Percentiles rank a stretch among this genome's conserved stretches.
Evolutionary conservation across 2,797 vertebrate species (phyloP).

Genomic region (Phoxinus dragarum): DNA sequence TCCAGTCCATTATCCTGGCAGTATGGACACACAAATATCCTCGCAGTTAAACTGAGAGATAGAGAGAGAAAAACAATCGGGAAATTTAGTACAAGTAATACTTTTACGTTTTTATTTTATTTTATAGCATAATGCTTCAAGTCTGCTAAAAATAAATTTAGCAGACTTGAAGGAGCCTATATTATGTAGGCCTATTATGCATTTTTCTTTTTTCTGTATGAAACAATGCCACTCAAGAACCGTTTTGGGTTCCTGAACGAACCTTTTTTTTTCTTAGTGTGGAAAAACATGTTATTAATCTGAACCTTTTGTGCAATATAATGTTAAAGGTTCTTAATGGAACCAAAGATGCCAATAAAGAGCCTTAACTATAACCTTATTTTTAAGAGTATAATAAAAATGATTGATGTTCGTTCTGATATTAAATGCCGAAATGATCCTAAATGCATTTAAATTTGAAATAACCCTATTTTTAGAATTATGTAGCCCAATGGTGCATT

Average conservation of each 20-base stretch:
- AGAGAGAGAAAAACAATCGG: not conserved
- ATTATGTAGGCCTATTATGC: too few relatives aligned
- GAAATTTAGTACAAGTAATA: too few relatives aligned
- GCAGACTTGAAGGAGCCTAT: too few relatives aligned
- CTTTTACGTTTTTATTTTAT: too few relatives aligned
- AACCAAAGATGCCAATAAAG: not conserved
- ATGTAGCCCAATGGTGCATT: not conserved
- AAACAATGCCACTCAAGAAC: not conserved
- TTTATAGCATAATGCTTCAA: too few relatives aligned
- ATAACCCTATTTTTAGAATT: not conserved
- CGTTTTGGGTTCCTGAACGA: not conserved
- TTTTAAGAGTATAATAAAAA: not conserved
- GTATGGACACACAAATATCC: conserved; percentile 63
- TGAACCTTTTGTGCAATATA: not conserved
- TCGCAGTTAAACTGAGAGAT: not conserved
- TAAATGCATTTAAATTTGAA: not conserved
- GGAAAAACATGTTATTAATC: not conserved
- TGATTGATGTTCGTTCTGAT: not conserved
- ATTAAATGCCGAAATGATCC: too few relatives aligned
- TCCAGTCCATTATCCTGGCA: conserved; percentile 61
- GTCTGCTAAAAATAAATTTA: too few relatives aligned
- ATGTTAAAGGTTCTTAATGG: not conserved
- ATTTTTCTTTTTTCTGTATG: too few relatives aligned
- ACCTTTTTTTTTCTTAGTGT: not conserved
- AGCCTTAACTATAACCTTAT: not conserved